Conservation (phyloP, 2,797 vertebrate species). For the Momotus momota region DNA sequence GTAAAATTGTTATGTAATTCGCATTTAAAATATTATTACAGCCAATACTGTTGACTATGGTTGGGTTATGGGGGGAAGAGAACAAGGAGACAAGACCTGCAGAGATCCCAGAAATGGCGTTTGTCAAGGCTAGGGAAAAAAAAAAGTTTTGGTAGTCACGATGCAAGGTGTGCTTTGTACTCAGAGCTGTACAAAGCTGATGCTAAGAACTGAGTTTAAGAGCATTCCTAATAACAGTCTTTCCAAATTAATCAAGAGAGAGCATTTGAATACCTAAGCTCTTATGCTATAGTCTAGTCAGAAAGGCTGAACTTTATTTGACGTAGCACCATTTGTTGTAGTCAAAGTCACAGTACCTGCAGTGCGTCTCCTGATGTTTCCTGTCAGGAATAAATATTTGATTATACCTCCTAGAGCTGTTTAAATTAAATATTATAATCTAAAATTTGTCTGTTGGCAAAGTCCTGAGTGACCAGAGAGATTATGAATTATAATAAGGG, state of each 20-base stretch:
- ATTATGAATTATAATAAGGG: neutral
- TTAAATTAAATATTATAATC: neutral
- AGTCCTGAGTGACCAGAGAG: neutral
- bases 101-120: neutral
- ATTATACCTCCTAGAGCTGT: neutral
- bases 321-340: neutral
- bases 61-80: neutral
- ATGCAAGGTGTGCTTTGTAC: neutral
- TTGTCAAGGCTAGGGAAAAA: neutral
- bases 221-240: neutral
- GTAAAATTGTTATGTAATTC: neutral
- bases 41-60: neutral
- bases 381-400: neutral
- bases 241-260: neutral
- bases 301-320: neutral
- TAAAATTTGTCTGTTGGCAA: neutral
- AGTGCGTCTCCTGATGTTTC: neutral
- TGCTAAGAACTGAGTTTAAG: neutral
- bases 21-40: neutral
- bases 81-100: neutral
- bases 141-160: neutral
- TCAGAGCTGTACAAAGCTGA: neutral
- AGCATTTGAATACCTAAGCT: neutral
- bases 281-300: neutral
- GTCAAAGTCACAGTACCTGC: neutral